Base-by-base conservation (phyloP, 2,113 vertebrate species). In the Perca schrenkii region DNA sequence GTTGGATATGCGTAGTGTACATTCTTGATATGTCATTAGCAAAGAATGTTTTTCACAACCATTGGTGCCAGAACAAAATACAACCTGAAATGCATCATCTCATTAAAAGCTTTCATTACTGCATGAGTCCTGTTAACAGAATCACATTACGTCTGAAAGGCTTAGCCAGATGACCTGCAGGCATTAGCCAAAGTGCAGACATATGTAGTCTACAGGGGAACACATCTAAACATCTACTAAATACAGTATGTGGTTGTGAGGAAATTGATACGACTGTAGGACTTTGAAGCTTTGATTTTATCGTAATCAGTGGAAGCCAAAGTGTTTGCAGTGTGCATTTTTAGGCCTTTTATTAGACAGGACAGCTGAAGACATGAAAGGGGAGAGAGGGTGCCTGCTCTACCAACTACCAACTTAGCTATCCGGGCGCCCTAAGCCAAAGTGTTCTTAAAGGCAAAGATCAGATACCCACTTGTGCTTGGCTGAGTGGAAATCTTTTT, bases 181-280 rank as follows among this genome's bases (percentile, higher is more conserved):
- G 74, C 74, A 56, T 64, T 21, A 46, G 47, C 60, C 64, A 36
- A 40, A 76, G 84, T 62, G 40, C 14, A 28, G 47, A 83, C 81
- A 77, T 74, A 79, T 83, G 79, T 80, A 74, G 53, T 76, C 70
- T 69, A 13, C 68, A 69, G 72, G 77, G 43, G 74, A 88, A 79
- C 75, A 72, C 34, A 76, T 81, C 77, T 83, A 66, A 89, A 89
- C 84, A 81, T 57, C 81, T 91, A 68, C 91, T 86, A 79, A 78
- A 77, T n/a, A 34, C 31, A 34, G 31, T 34, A 60, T 75, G 73
- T 72, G 76, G 69, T 58, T 60, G 77, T 47, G 82, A 53, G 74
- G 70, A 83, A 78, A 74, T 43, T 21, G 57, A 74, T 56, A 63
- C 4, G 15, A 67, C 83, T 56, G 62, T 71, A 57, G 12, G 36